Conservation (phyloP, 2,113 vertebrate species). For the Nesoenas mayeri region DNA sequence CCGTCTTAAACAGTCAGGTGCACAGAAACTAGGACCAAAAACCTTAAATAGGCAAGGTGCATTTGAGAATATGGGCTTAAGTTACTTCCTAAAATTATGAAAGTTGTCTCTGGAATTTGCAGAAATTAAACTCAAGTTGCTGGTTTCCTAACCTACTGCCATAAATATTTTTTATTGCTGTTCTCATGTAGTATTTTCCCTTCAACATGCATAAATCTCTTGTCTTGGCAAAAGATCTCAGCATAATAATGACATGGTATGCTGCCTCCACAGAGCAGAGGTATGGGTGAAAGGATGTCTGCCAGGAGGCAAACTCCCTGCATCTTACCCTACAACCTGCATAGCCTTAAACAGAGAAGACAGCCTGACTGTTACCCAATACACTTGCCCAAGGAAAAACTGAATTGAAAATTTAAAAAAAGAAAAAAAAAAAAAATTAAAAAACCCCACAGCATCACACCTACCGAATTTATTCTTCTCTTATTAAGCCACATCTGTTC, state of each 20-base stretch:
- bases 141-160: neutral
- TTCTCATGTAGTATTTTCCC: neutral
- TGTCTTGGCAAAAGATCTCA: neutral
- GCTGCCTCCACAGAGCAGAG: accelerated
- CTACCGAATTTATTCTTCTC: neutral
- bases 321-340: neutral
- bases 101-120: neutral
- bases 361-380: neutral
- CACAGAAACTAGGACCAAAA: neutral
- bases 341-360: neutral
- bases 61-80: neutral
- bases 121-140: neutral
- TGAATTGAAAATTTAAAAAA: neutral
- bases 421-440: no score
- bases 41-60: neutral
- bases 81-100: neutral
- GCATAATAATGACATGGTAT: neutral
- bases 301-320: neutral
- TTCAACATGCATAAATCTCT: neutral
- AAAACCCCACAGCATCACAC: neutral
- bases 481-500: neutral
- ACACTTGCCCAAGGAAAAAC: neutral
- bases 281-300: neutral
- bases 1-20: neutral
- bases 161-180: neutral